Conservation (phyloP, 2,888 invertebrate species). For the Linnaemya tessellans region DNA sequence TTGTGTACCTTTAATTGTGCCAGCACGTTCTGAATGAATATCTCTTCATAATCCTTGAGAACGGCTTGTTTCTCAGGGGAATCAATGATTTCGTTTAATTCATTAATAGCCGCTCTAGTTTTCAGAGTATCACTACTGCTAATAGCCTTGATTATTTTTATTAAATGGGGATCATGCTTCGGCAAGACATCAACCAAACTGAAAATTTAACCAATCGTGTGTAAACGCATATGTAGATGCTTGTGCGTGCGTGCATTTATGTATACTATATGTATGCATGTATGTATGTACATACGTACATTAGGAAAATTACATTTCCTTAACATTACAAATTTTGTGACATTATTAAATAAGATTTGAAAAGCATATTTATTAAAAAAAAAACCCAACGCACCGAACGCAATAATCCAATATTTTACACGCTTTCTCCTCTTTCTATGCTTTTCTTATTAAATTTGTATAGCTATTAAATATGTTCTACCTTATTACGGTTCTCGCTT, state of each 20-base stretch:
- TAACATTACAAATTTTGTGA: too few species aligned
- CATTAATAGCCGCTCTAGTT: slow-evolving; percentile 84
- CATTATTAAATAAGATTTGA: too few species aligned
- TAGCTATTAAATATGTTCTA: too few species aligned
- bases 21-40: slow-evolving; percentile 83
- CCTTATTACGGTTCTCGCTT: too few species aligned
- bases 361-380: too few species aligned
- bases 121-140: slow-evolving; percentile 86
- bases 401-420: too few species aligned
- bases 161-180: slow-evolving; percentile 83
- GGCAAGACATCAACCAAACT: slow-evolving; percentile 82
- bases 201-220: slow-evolving; percentile 37
- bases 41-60: slow-evolving; percentile 83
- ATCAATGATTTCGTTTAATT: slow-evolving; percentile 82
- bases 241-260: too few species aligned
- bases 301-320: background rate
- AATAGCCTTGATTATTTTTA: slow-evolving; percentile 85
- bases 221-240: background rate
- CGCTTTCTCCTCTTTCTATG: too few species aligned
- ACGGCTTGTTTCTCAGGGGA: slow-evolving; percentile 83
- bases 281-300: background rate
- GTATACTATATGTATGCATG: background rate
- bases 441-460: too few species aligned
- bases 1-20: slow-evolving; percentile 81
- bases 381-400: too few species aligned